Conservation (phyloP, 2,113 vertebrate species). For the Eclectus roratus region DNA sequence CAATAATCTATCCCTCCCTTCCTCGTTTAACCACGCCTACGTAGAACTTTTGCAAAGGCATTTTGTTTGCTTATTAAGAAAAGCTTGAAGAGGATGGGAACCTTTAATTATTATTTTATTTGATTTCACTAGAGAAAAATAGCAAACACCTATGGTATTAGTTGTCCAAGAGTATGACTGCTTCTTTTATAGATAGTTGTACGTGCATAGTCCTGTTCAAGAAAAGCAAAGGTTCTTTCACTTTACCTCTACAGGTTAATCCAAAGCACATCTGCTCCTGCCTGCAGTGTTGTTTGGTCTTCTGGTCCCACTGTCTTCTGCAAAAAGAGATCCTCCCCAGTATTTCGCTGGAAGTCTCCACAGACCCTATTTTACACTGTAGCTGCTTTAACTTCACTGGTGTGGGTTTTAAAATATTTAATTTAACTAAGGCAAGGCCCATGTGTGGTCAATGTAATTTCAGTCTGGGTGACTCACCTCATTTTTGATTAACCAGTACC, state of each 20-base stretch:
- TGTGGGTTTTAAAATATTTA: neutral
- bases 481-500: neutral
- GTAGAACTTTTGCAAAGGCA: neutral
- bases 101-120: slow-evolving; percentile 36
- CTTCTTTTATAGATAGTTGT: neutral
- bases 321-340: neutral
- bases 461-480: neutral
- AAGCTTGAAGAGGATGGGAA: neutral
- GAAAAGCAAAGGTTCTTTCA: neutral
- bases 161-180: neutral
- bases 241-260: neutral
- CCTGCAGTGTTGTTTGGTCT: neutral
- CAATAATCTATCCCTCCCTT: neutral
- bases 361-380: neutral
- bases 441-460: neutral
- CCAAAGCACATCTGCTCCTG: neutral
- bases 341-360: neutral
- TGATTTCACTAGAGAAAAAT: neutral
- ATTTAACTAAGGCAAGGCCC: neutral
- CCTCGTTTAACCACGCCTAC: neutral
- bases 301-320: neutral
- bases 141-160: neutral
- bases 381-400: neutral
- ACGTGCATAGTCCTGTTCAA: neutral
- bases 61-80: neutral